phyloP scores from a whole-genome alignment of 2,888 invertebrate species.

The Pyralis farinalis region DNA sequence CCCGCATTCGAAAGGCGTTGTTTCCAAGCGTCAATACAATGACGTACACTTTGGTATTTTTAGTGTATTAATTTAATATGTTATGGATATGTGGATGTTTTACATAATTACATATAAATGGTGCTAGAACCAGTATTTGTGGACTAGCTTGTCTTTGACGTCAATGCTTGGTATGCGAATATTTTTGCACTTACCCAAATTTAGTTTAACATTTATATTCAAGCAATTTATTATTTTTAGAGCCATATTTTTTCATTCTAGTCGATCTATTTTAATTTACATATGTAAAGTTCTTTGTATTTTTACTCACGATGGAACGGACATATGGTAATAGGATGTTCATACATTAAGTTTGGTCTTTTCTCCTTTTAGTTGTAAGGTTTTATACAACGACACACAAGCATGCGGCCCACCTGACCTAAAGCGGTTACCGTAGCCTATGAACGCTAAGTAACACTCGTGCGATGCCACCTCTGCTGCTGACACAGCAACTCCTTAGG shows the following conservation, averaged over 20 bases:
- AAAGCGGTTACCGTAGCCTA: too few relatives aligned
- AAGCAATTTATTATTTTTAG: slow-evolving; percentile 21
- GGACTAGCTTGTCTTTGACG: slow-evolving; percentile 14
- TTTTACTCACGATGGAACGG: too few relatives aligned
- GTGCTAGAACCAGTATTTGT: background rate
- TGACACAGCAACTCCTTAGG: too few relatives aligned
- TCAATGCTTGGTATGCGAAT: slow-evolving; percentile 17
- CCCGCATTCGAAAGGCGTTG: background rate
- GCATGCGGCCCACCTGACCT: too few relatives aligned
- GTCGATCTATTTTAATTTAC: background rate
- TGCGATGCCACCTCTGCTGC: too few relatives aligned
- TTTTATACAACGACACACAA: too few relatives aligned
- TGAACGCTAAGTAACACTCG: too few relatives aligned
- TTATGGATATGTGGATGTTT: slow-evolving; percentile 2
- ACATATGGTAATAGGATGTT: too few relatives aligned
- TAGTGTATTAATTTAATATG: background rate
- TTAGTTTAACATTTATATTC: slow-evolving; percentile 21
- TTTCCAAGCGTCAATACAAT: background rate
- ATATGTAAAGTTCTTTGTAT: too few relatives aligned
- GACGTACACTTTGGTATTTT: slow-evolving; percentile 2
- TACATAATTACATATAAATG: slow-evolving; percentile 7
- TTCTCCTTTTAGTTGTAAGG: too few relatives aligned
- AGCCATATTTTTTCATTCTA: slow-evolving; percentile 12
- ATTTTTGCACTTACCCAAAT: slow-evolving; percentile 21
- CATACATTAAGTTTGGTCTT: too few relatives aligned